These are phyloP conservation scores for Anisognathus igniventris DNA, from an alignment of 2,797 vertebrate genomes.

Conservation along the genomic window DNA sequence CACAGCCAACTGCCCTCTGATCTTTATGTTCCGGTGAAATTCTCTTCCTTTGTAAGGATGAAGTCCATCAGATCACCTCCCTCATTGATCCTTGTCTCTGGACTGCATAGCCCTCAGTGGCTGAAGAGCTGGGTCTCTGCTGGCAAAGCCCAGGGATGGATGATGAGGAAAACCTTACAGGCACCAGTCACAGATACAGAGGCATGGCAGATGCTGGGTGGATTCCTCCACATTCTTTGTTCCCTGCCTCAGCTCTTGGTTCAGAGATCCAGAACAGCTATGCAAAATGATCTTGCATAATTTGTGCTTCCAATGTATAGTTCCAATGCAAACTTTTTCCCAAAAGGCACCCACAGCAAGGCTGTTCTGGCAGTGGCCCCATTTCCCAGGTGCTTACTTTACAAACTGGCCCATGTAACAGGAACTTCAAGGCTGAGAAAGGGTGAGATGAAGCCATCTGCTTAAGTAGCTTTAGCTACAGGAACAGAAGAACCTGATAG, in stretches of 20 bases:
- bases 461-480: neutral
- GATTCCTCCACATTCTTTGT: neutral
- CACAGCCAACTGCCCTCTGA: neutral
- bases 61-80: neutral
- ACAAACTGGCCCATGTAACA: neutral
- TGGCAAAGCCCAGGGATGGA: neutral
- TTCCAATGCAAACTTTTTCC: neutral
- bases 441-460: neutral
- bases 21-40: neutral
- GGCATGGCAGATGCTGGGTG: neutral
- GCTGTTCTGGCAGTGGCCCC: neutral
- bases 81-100: neutral
- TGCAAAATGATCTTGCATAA: neutral
- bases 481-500: neutral
- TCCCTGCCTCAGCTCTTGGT: neutral
- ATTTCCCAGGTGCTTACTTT: neutral
- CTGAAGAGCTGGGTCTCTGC: neutral
- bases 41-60: neutral
- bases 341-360: neutral
- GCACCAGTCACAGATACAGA: neutral
- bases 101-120: neutral
- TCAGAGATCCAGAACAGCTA: neutral
- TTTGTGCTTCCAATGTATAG: neutral
- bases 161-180: neutral
- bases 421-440: neutral